Evolutionary conservation across 2,113 vertebrate genomes (phyloP).

Genomic region (Centropus unirufus): DNA sequence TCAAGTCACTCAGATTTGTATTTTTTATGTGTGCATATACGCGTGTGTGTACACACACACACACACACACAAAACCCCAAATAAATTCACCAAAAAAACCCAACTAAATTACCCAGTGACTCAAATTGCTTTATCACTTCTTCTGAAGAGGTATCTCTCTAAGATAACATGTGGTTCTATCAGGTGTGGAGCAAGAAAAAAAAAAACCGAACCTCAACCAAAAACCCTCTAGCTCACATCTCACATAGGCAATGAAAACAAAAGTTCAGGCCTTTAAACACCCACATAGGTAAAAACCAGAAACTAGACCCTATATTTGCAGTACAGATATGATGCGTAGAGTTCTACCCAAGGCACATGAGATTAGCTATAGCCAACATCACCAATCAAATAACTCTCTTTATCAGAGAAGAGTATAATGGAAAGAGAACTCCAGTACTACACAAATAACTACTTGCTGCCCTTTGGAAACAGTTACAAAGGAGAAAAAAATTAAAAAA

Average conservation of each 20-base stretch:
- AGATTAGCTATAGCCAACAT: background rate
- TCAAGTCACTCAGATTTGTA: background rate
- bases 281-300: background rate
- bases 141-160: background rate
- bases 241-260: background rate
- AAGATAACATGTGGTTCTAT: background rate
- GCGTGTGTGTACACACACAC: background rate
- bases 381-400: background rate
- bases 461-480: too few species aligned
- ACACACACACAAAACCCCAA: background rate
- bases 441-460: too few species aligned
- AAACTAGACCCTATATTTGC: background rate
- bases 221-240: background rate
- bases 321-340: too few species aligned
- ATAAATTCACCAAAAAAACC: too few species aligned
- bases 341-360: fast-evolving
- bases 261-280: background rate
- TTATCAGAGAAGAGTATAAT: too few species aligned
- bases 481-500: too few species aligned
- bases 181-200: background rate
- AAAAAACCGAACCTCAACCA: too few species aligned
- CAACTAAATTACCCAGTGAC: background rate
- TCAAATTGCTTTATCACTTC: background rate
- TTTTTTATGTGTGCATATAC: background rate
- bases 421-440: too few species aligned